Percentiles rank a stretch among this genome's conserved stretches.
These are phyloP conservation scores for Paratilapia polleni DNA, from an alignment of 2,113 vertebrate species.

Conservation along the genomic window DNA sequence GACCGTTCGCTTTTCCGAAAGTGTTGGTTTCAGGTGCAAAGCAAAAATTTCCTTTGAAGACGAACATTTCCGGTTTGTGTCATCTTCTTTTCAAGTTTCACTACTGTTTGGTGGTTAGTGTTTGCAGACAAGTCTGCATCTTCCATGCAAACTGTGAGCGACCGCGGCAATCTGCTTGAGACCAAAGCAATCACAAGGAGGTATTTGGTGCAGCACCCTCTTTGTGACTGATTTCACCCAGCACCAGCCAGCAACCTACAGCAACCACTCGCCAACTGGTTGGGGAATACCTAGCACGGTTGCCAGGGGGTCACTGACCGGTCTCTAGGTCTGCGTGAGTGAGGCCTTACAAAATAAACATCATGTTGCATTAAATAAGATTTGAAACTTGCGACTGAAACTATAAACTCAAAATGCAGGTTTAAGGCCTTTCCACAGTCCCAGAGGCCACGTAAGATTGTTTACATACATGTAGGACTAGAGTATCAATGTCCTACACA, in stretches of 20 bases:
- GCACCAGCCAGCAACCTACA: neutral
- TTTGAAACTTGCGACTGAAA: neutral
- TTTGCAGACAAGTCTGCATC: neutral
- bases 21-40: no score
- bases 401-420: no score
- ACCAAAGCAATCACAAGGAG: neutral
- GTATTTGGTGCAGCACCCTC: neutral
- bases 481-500: neutral
- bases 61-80: no score
- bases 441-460: no score
- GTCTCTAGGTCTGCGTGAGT: neutral
- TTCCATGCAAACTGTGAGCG: neutral
- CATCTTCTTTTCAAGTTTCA: neutral
- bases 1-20: no score
- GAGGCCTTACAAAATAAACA: neutral
- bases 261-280: neutral
- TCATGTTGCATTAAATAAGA: neutral
- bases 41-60: no score
- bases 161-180: accelerated
- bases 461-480: neutral
- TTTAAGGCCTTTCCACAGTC: accelerated
- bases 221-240: neutral
- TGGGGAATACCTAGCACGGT: neutral
- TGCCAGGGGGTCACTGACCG: accelerated
- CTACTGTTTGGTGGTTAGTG: no score